Evolutionary conservation across 2,113 vertebrate genomes (phyloP), one percentile per base, ranked within the genome.

Genomic region (Sphyrna mokarran): DNA sequence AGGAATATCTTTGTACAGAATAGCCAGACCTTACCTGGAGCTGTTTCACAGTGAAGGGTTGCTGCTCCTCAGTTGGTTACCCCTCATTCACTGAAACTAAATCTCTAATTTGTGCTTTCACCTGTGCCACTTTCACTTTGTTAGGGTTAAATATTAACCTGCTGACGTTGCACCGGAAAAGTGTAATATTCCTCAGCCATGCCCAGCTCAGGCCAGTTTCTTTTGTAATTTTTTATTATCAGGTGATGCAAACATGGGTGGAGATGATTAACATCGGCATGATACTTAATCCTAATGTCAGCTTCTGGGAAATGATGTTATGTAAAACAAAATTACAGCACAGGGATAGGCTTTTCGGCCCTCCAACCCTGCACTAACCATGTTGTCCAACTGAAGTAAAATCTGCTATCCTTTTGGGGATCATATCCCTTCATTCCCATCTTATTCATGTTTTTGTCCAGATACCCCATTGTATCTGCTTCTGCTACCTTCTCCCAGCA

Each of bases 181-280:
- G 8, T 20, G 18, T 26, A 23, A 40, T 6, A 83, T 4, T 40
- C 7, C 37, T 83, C 80, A 40, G 80, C n/a, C 80, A 40, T n/a
- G 16, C 33, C 33, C 20, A 20, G 16, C 89, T 37, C 54, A 61
- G 87, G 14, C 86, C 48, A 61, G 23, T 26, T 29, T 18, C 61
- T 91, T 93, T 63, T 68, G 89, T 93, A 16, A 93, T 63, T 91
- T 91, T 91, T 37, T 58, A 29, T 93, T n/a, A 83, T 40, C 66
- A 22, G 18, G 1, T 66, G 33, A 40, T 83, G 61, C n/a, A 93
- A 61, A 66, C n/a, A 40, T 33, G n/a, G 63, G 63, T 66, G 29
- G 87, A 93, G 63, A 33, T 18, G 18, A 93, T n/a, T n/a, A 18
- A 61, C 14, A n/a, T 29, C n/a, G 54, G 29, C 1, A 93, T 2